Percentiles rank a stretch among this genome's conserved stretches.
phyloP scores from a whole-genome alignment of 2,888 invertebrate species.

The Asteroscopus sphinx region DNA sequence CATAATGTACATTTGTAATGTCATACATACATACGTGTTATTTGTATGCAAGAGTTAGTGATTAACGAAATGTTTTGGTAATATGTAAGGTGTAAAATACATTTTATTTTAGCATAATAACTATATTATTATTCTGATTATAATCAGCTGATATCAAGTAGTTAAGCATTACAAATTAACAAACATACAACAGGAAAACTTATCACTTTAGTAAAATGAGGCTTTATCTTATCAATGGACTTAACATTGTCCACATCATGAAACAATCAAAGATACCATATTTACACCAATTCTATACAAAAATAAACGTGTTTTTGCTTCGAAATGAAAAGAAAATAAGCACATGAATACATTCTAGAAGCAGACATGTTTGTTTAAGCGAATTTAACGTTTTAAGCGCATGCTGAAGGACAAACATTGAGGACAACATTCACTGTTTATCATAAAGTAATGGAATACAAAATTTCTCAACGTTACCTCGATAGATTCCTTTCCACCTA shows the following conservation, averaged over 20 bases:
- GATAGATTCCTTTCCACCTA: slow-evolving; percentile 91
- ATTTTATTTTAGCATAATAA: neutral
- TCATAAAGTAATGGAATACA: slow-evolving; percentile 22
- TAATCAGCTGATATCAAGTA: slow-evolving; percentile 5
- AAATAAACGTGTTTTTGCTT: slow-evolving; percentile 13
- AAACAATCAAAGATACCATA: slow-evolving; percentile 20
- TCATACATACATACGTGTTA: no score
- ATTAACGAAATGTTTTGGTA: neutral
- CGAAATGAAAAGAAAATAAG: slow-evolving; percentile 21
- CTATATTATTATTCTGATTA: neutral
- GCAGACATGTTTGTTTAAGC: slow-evolving; percentile 21
- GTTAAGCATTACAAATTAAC: slow-evolving; percentile 1
- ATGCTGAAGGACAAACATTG: slow-evolving; percentile 56
- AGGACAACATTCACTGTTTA: slow-evolving; percentile 47
- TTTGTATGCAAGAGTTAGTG: no score
- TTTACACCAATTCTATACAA: slow-evolving; percentile 5
- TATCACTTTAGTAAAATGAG: slow-evolving; percentile 6
- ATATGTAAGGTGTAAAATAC: neutral
- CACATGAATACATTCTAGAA: slow-evolving; percentile 32
- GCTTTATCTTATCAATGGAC: slow-evolving; percentile 45
- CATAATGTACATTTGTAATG: no score
- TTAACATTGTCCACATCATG: slow-evolving; percentile 27
- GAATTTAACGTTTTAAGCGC: slow-evolving; percentile 29
- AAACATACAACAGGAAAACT: neutral
- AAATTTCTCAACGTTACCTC: slow-evolving; percentile 70